Evolutionary conservation across 1,140 invertebrate genomes (phyloP).

Genomic region (Rhyzopertha dominica): DNA sequence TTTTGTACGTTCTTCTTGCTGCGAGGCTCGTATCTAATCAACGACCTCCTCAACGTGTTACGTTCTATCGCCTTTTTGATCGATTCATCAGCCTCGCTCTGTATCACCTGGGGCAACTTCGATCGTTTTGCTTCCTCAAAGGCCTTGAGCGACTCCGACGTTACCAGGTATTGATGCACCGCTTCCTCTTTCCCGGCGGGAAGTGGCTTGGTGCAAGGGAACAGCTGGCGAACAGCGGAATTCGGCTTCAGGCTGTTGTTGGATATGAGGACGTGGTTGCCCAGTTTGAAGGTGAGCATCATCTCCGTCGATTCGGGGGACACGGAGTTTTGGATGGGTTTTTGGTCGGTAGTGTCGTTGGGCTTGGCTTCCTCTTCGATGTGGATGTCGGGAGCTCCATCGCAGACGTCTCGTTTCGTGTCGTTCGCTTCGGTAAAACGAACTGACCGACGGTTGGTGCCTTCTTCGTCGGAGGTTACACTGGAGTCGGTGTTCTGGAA

Average conservation of each 20-base stretch:
- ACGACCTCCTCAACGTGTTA: slow-evolving; percentile 63
- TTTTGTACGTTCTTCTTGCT: slow-evolving; percentile 51
- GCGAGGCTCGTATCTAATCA: slow-evolving; percentile 57
- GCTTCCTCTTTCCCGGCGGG: slow-evolving; percentile 37
- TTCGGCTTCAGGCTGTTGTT: slow-evolving; percentile 61
- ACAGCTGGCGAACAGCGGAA: slow-evolving; percentile 68
- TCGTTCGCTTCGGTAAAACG: slow-evolving; percentile 47
- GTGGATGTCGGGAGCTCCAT: slow-evolving; percentile 30
- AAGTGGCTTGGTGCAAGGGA: slow-evolving; percentile 49
- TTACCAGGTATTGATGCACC: slow-evolving; percentile 53
- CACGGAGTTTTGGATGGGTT: slow-evolving; percentile 7
- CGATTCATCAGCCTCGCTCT: slow-evolving; percentile 51
- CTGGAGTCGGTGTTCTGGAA: slow-evolving; percentile 33
- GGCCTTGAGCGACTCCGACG: slow-evolving; percentile 57
- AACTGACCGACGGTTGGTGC: slow-evolving; percentile 47
- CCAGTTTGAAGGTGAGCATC: slow-evolving; percentile 56
- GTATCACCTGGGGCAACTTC: slow-evolving; percentile 49
- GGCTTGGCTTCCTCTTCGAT: slow-evolving; percentile 17
- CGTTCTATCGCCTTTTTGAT: slow-evolving; percentile 65
- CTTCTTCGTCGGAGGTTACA: slow-evolving; percentile 49
- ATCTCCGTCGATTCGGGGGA: slow-evolving; percentile 48
- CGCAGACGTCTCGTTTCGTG: slow-evolving; percentile 31
- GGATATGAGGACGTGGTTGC: slow-evolving; percentile 52
- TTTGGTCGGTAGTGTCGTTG: background rate
- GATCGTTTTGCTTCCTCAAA: slow-evolving; percentile 61